Base-by-base conservation (phyloP, 1,140 invertebrate genomes). In the Hydropsyche tenuis region DNA sequence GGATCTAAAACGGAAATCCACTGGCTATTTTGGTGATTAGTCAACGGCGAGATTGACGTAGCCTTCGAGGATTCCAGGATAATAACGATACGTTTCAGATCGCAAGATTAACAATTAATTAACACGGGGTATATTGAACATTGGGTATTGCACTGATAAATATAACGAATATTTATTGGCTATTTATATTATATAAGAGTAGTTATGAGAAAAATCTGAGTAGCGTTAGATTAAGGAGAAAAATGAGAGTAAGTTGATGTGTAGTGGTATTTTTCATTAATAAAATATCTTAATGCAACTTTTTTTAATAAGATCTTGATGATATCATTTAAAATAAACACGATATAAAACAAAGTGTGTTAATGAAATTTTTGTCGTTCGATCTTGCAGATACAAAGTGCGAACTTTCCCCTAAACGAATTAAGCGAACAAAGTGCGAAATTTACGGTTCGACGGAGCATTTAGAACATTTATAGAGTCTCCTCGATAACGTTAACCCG, bases 1-100 rank as follows among this genome's bases (percentile, higher is more conserved):
- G n/a, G n/a, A n/a, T n/a, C n/a, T n/a, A n/a, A n/a, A n/a, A n/a
- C n/a, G n/a, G n/a, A n/a, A n/a, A n/a, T n/a, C n/a, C n/a, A n/a
- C n/a, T n/a, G 27, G 27, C 60, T 27, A 27, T 65, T 27, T 2
- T 7, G 7, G 63, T 37, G 27, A 65, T 65, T 65, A 65, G 37
- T 65, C 27, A 65, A 37, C 27, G 63, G 20, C 63, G 63, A 65
- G 63, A 65, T 65, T 65, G 63, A 65, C 23, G 63, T 7, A 23
- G 7, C 63, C 37, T 37, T 16, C 27, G 63, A 20, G 46, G 4
- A 51, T 3, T 3, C 6, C 14, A 12, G 3, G 14, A 20, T 12
- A 22, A 62, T 62, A 62, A 23, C 23, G 56, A 62, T 62, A 14
- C 2, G 23, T 27, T 6, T 27, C 56, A 2, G 23, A 11, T 2